phyloP scores from a whole-genome alignment of 2,888 invertebrate species.

The Tanytarsus gracilentus region DNA sequence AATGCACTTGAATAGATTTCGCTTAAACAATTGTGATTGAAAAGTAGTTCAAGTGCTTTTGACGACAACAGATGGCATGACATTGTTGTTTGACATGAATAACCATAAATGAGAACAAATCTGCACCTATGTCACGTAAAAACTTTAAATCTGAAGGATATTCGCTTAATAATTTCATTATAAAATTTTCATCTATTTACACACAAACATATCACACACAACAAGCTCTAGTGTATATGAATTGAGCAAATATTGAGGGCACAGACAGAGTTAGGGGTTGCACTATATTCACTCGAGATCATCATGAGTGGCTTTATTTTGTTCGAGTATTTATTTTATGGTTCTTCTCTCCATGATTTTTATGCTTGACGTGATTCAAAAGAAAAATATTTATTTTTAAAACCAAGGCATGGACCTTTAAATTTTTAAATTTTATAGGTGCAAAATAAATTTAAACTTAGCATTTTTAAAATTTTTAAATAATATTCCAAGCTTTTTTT shows the following conservation, averaged over 20 bases:
- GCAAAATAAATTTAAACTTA: too few species aligned
- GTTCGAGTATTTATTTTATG: slow-evolving; percentile 4
- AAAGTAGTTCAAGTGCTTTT: slow-evolving; percentile 27
- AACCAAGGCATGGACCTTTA: too few species aligned
- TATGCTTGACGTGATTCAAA: background rate
- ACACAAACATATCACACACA: slow-evolving; percentile 6
- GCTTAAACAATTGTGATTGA: slow-evolving; percentile 1
- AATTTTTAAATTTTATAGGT: too few species aligned
- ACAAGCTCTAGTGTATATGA: slow-evolving; percentile 1
- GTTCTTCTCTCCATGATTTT: background rate
- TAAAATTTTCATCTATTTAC: slow-evolving; percentile 22
- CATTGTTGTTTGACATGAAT: slow-evolving; percentile 11
- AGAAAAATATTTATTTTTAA: too few species aligned
- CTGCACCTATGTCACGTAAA: slow-evolving; percentile 17
- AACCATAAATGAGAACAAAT: slow-evolving; percentile 16
- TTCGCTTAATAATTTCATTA: background rate
- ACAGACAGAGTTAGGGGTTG: background rate
- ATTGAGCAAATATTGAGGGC: slow-evolving; percentile 11
- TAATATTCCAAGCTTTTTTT: background rate
- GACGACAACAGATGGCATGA: slow-evolving; percentile 28
- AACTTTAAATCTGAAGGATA: background rate
- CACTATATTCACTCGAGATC: background rate
- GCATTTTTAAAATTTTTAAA: too few species aligned
- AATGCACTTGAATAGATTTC: slow-evolving; percentile 16
- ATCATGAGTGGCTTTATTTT: slow-evolving; percentile 11